A percentile compares a stretch with the other conserved stretches of the same genome.
Conservation (phyloP, 1,140 invertebrate genomes). For the Camponotus vicinus region DNA sequence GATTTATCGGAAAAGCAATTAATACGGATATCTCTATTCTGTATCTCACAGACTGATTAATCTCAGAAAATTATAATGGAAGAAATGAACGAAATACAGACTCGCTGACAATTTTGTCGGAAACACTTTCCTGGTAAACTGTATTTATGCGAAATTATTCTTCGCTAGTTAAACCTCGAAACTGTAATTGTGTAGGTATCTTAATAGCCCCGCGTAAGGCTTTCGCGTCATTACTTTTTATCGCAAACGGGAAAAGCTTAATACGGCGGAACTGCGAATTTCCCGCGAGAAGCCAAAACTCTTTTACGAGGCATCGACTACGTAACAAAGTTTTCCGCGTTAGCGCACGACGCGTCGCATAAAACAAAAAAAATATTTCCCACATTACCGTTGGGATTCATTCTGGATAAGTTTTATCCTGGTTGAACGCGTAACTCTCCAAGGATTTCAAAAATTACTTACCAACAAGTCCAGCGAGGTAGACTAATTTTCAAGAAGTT, state of each 20-base stretch:
- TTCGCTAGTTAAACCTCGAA: not conserved
- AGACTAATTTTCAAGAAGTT: slow-evolving; percentile 56
- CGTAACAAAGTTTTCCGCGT: slow-evolving; percentile 60
- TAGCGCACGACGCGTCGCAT: slow-evolving; percentile 30
- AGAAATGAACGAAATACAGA: not conserved
- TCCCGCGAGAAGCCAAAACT: slow-evolving; percentile 60
- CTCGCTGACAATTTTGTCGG: not conserved
- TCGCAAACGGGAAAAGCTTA: slow-evolving; percentile 37
- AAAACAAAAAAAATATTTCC: slow-evolving; percentile 41
- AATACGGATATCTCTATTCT: not conserved
- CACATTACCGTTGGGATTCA: slow-evolving; percentile 21
- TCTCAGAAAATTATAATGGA: not conserved
- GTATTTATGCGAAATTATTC: not conserved
- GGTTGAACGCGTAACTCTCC: slow-evolving; percentile 38
- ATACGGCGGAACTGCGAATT: slow-evolving; percentile 45
- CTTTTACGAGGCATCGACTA: slow-evolving; percentile 34
- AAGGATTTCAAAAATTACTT: slow-evolving; percentile 71
- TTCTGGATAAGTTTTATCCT: slow-evolving; percentile 61
- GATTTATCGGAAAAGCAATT: not conserved
- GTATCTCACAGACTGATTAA: not conserved
- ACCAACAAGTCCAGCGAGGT: slow-evolving; percentile 51
- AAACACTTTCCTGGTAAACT: not conserved
- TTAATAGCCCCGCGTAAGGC: slow-evolving; percentile 25
- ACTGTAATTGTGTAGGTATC: not conserved
- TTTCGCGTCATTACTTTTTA: slow-evolving; percentile 36